Evolutionary conservation across 2,113 vertebrate species (phyloP), one percentile per base, ranked within the genome.

Genomic region (Cygnus buccinator): DNA sequence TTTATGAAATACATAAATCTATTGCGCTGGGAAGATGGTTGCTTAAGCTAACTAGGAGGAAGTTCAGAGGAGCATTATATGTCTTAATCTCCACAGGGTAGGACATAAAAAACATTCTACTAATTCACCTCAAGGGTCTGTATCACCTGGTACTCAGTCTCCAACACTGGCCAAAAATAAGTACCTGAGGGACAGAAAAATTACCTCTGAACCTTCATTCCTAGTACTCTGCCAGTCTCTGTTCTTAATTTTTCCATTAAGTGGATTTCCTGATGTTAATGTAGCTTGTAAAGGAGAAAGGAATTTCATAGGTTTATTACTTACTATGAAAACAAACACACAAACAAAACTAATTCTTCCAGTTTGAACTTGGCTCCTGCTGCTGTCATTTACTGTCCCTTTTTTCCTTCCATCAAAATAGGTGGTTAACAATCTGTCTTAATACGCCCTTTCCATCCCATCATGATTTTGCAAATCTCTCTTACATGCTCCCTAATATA

Each of bases 311-410:
- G 5, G 4, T 61, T 52, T 73, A 9, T 5, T 63, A 14, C 4
- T 8, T 44, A 44, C 17, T 7, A 4, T 15, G 26, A 6, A 1
- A 25, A 3, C n/a, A 33, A 75, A 41, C 16, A 39, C 25, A 22
- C 11, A 8, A 35, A 1, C 2, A 50, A 58, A 67, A 1, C 5
- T 3, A 2, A 3, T 3, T 21, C 31, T 50, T 16, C 16, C 14
- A 43, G 43, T 43, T 43, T 75, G 22, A 46, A 41, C 59, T 70
- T 80, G 39, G 0, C 10, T 91, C 9, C 41, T 71, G 8, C 58
- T 59, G 29, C 25, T 83, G 2, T 33, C 79, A 59, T 88, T 87
- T 29, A 1, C 20, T 35, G 41, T 50, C 9, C 1, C 2, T 22
- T 80, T 85, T 55, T 86, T 21, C 5, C 8, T 79, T 61, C 39